Evolutionary conservation across 1,140 invertebrate species (phyloP), one percentile per base, ranked within the genome.

Genomic region (Macrocentrus cingulum): DNA sequence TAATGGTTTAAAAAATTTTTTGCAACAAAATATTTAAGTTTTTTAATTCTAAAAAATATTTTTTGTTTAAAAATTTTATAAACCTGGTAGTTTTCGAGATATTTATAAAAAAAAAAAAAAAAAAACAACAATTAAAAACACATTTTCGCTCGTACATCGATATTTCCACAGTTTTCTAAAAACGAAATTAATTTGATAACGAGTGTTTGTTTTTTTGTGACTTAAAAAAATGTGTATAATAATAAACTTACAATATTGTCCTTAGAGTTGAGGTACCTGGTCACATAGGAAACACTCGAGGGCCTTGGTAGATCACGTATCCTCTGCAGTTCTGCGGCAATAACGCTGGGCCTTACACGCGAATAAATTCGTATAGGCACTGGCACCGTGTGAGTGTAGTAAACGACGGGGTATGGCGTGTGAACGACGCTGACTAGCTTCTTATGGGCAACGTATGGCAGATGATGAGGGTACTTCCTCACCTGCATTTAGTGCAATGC

Each of bases 181-280:
- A n/a, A n/a, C n/a, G n/a, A n/a, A n/a, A n/a, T n/a, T n/a, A n/a
- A n/a, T n/a, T n/a, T n/a, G n/a, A n/a, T n/a, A n/a, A n/a, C n/a
- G n/a, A n/a, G n/a, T n/a, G n/a, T n/a, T n/a, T n/a, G n/a, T n/a
- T n/a, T n/a, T n/a, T n/a, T n/a, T n/a, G n/a, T n/a, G n/a, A n/a
- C n/a, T n/a, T n/a, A n/a, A n/a, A n/a, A n/a, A n/a, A n/a, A n/a
- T n/a, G n/a, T n/a, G n/a, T n/a, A n/a, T n/a, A n/a, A n/a, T n/a
- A n/a, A 29, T 18, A 60, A 64, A 80, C 82, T 84, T 83, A 89
- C 88, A 82, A 86, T 87, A 63, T 82, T 80, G 50, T 84, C 79
- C 75, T 86, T 85, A 58, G 89, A 89, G 77, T 88, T 88, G 74
- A 90, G 85, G 79, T 86, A 92, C 66, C 88, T 84, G 61, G 89